Conservation (phyloP, 2,888 invertebrate species). For the Mythimna albipuncta region DNA sequence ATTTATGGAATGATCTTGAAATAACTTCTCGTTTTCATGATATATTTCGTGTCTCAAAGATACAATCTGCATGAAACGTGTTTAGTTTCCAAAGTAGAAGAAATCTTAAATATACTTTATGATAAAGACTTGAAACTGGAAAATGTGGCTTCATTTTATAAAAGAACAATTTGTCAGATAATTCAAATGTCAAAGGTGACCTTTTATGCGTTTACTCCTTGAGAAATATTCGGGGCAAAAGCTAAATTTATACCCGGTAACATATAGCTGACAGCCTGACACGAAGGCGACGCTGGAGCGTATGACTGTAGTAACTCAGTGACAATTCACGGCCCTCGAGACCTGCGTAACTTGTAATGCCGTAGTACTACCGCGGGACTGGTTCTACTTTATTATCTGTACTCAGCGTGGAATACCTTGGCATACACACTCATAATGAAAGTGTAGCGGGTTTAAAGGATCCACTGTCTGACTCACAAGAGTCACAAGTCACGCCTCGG, state of each 20-base stretch:
- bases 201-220: slow-evolving; percentile 30
- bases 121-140: slow-evolving; percentile 16
- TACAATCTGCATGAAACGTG: slow-evolving; percentile 36
- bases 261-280: not conserved
- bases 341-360: slow-evolving; percentile 57
- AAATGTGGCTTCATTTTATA: slow-evolving; percentile 13
- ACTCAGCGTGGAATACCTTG: slow-evolving; percentile 64
- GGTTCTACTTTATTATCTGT: slow-evolving; percentile 59
- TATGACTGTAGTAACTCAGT: slow-evolving; percentile 31
- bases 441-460: slow-evolving; percentile 55
- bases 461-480: slow-evolving; percentile 58
- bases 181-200: slow-evolving; percentile 39
- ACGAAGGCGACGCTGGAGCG: not conserved
- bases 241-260: slow-evolving; percentile 22
- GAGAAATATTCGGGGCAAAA: slow-evolving; percentile 29
- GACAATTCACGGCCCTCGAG: slow-evolving; percentile 54
- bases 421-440: slow-evolving; percentile 59
- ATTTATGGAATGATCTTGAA: slow-evolving; percentile 53
- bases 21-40: slow-evolving; percentile 45
- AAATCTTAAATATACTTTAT: slow-evolving; percentile 33
- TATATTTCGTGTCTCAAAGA: slow-evolving; percentile 32
- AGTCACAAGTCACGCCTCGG: slow-evolving; percentile 32
- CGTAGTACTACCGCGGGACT: slow-evolving; percentile 62
- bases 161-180: slow-evolving; percentile 23
- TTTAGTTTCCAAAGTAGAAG: slow-evolving; percentile 34